Evolutionary conservation across 37 sponge, comb jelly and placozoan species (phyloP).

Genomic region (Lycopodina hypogea): DNA sequence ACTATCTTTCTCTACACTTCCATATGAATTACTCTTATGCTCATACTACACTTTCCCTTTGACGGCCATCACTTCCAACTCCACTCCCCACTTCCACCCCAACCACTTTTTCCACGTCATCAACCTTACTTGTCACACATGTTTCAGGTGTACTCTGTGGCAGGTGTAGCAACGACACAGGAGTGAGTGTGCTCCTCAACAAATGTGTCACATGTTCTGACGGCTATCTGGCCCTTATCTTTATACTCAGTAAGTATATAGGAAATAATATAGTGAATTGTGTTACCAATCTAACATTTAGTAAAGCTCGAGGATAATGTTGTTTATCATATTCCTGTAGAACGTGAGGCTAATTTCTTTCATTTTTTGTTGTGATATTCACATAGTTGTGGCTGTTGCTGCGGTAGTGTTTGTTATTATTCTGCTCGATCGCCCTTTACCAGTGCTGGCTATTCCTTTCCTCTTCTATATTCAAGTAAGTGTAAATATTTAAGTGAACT

Average conservation of each 20-base stretch:
- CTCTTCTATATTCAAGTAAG: conserved; percentile 70
- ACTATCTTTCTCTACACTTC: no score
- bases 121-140: no score
- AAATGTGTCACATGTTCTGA: conserved; percentile 54
- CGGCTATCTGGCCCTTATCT: conserved; percentile 39
- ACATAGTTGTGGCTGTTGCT: conserved; percentile 23
- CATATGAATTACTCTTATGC: no score
- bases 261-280: no score
- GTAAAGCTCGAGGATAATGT: neutral
- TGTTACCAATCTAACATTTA: neutral
- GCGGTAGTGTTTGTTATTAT: conserved; percentile 2
- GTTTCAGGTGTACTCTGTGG: conserved; percentile 80
- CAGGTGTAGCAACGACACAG: conserved; percentile 34
- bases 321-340: neutral
- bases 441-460: conserved; percentile 36
- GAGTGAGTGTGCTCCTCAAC: conserved; percentile 59
- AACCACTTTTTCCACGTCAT: no score
- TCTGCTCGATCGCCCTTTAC: conserved; percentile 19
- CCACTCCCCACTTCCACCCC: no score
- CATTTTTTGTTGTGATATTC: neutral
- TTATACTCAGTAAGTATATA: conserved; percentile 23
- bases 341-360: neutral
- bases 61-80: no score
- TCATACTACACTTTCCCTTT: no score
- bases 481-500: neutral